Evolutionary conservation across 2,797 vertebrate species (phyloP).

Genomic region (Carduelis carduelis): DNA sequence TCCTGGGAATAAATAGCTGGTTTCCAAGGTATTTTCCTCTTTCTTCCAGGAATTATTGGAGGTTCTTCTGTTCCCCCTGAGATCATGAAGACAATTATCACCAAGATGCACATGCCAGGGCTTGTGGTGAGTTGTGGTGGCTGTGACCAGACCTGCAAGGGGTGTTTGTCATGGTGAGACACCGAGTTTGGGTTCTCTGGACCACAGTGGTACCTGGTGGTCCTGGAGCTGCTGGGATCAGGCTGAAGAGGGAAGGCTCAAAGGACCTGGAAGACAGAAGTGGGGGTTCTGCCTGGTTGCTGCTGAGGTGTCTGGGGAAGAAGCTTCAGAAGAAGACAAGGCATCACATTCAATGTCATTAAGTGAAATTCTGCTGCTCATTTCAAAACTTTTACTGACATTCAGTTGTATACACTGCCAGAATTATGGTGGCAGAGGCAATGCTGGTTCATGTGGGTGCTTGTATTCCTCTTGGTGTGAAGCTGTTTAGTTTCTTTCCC

Average conservation of each 20-base stretch:
- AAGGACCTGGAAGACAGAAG: not conserved
- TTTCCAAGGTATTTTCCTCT: not conserved
- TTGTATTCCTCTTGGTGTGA: not conserved
- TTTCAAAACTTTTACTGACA: not conserved
- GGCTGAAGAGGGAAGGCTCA: not conserved
- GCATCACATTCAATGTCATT: not conserved
- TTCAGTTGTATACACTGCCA: not conserved
- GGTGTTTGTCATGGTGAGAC: not conserved
- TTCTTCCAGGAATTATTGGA: slow-evolving; percentile 78
- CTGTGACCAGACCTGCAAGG: not conserved
- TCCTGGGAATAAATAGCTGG: not conserved
- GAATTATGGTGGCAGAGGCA: not conserved
- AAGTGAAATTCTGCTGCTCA: not conserved
- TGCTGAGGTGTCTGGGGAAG: not conserved
- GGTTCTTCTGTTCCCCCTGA: slow-evolving; percentile 86
- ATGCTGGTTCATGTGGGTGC: not conserved
- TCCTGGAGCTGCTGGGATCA: not conserved
- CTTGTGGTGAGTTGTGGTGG: slow-evolving; percentile 79
- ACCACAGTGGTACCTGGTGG: rapidly evolving
- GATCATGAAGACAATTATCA: slow-evolving; percentile 73
- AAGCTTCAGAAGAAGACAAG: not conserved
- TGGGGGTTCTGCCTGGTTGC: not conserved
- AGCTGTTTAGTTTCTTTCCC: not conserved
- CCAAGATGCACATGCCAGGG: slow-evolving; percentile 75
- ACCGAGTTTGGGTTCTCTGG: not conserved